Percentiles rank a stretch among this genome's conserved stretches.
Conservation (phyloP, 1,140 invertebrate genomes). For the Liolophura sinensis region DNA sequence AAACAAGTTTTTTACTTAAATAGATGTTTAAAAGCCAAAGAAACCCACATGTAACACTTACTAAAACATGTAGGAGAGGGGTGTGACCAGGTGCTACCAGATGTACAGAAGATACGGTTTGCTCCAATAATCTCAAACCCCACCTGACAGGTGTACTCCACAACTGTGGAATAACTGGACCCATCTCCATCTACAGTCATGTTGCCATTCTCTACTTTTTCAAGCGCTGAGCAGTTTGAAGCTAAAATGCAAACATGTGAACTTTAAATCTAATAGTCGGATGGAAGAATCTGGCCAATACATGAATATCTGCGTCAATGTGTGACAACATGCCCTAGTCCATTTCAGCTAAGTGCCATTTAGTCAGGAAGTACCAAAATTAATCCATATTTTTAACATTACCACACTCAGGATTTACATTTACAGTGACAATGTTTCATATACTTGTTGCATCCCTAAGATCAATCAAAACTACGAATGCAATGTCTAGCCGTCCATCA, state of each 20-base stretch:
- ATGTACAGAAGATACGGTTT: constrained; percentile 15
- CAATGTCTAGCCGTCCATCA: too few species aligned
- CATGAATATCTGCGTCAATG: background rate
- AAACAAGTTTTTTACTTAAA: background rate
- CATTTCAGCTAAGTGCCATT: too few species aligned
- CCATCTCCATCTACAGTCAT: background rate
- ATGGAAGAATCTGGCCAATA: background rate
- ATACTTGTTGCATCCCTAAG: too few species aligned
- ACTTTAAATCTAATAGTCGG: background rate
- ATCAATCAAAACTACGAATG: too few species aligned
- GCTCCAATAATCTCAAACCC: constrained; percentile 19
- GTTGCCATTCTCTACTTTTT: background rate
- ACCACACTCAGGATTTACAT: too few species aligned
- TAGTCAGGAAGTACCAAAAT: too few species aligned
- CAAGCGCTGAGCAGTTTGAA: background rate
- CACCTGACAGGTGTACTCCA: constrained; percentile 14
- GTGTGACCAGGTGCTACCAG: constrained; percentile 15
- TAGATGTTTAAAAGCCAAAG: background rate
- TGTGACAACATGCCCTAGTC: background rate
- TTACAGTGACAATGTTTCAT: too few species aligned
- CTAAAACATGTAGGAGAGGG: constrained; percentile 25
- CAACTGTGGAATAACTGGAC: constrained; percentile 3
- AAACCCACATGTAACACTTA: constrained; percentile 15
- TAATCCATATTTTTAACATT: too few species aligned
- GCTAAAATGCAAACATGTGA: background rate